Conservation (phyloP, 2,113 vertebrate genomes). For the Eonycteris spelaea region DNA sequence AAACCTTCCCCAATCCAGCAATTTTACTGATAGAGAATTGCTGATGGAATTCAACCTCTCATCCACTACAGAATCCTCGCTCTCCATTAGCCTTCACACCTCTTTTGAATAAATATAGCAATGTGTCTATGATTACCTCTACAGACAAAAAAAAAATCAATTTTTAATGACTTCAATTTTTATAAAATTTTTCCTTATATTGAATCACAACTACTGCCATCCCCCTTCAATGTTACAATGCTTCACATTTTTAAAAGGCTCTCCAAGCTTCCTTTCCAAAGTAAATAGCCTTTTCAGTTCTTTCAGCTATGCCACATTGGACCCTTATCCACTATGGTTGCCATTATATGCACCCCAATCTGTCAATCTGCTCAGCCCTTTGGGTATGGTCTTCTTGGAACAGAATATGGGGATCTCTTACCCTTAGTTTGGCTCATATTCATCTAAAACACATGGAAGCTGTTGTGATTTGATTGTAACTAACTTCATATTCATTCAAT, state of each 20-base stretch:
- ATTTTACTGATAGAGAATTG: background rate
- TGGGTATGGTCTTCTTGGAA: background rate
- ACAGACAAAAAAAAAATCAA: background rate
- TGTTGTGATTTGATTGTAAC: background rate
- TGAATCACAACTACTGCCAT: background rate
- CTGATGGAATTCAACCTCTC: background rate
- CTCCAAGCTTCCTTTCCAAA: background rate
- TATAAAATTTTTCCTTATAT: background rate
- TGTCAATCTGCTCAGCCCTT: background rate
- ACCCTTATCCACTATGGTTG: background rate
- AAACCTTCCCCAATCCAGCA: background rate
- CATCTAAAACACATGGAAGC: background rate
- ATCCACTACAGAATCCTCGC: background rate
- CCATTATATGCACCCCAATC: background rate
- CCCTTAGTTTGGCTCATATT: background rate
- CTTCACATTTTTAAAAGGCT: background rate
- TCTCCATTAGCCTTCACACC: background rate
- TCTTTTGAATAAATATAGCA: background rate
- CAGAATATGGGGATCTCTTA: background rate
- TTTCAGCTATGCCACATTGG: background rate
- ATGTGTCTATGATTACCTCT: background rate
- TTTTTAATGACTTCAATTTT: background rate
- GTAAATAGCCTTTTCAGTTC: background rate
- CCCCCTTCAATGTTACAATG: background rate
- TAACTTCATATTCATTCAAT: background rate